A percentile compares a stretch with the other conserved stretches of the same genome.
phyloP scores from a whole-genome alignment of 1,140 invertebrate species.

The Zaprionus lachaisei region DNA sequence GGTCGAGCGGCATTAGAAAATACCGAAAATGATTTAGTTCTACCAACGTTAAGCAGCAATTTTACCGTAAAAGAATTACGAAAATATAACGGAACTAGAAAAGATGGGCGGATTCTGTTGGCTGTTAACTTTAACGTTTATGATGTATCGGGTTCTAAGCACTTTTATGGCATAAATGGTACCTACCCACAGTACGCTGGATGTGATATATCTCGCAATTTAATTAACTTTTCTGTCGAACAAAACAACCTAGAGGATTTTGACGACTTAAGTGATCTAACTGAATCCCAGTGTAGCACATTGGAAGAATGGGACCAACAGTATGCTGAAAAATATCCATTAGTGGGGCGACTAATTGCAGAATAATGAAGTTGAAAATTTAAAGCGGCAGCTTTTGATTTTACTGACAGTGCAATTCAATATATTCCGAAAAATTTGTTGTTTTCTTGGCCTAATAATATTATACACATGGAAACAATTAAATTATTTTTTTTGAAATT shows the following conservation, averaged over 20 bases:
- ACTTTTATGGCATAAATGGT: conserved; percentile 57
- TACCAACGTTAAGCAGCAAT: conserved; percentile 30
- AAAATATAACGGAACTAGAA: conserved; percentile 46
- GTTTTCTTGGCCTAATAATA: conserved; percentile 1
- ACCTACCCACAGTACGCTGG: conserved; percentile 57
- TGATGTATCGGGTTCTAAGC: conserved; percentile 49
- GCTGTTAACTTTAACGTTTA: conserved; percentile 61
- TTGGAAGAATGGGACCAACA: conserved; percentile 55
- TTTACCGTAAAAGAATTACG: conserved; percentile 50
- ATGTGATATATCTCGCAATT: conserved; percentile 51
- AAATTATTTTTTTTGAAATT: neutral
- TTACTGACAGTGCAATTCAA: conserved; percentile 16
- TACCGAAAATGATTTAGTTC: neutral
- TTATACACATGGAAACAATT: neutral
- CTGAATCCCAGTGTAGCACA: conserved; percentile 30
- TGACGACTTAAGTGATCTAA: conserved; percentile 55
- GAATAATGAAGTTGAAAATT: neutral
- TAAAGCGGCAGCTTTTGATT: neutral
- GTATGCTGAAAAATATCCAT: conserved; percentile 49
- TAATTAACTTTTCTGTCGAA: conserved; percentile 49
- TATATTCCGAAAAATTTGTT: conserved; percentile 7
- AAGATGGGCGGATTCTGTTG: conserved; percentile 55
- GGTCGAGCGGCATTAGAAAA: neutral
- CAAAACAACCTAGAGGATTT: conserved; percentile 20
- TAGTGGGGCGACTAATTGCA: conserved; percentile 42